These are phyloP conservation scores for Ginglymostoma cirratum DNA, from an alignment of 2,113 vertebrate species.

Conservation along the genomic window DNA sequence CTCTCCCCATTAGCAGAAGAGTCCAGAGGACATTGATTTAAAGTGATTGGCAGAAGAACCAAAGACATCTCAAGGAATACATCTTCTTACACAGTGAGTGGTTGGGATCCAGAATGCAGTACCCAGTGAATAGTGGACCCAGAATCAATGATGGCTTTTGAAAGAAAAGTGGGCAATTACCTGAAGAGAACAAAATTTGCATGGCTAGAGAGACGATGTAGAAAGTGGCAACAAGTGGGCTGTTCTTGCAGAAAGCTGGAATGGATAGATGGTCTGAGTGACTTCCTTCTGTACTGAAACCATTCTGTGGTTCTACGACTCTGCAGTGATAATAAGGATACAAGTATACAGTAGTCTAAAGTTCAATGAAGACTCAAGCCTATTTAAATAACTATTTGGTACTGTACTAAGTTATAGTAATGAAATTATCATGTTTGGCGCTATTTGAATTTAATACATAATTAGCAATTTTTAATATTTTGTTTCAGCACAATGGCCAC, in stretches of 20 bases:
- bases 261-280: neutral
- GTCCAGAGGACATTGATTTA: neutral
- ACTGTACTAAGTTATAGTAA: neutral
- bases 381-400: neutral
- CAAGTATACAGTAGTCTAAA: neutral
- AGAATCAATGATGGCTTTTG: neutral
- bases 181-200: neutral
- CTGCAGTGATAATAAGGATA: neutral
- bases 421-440: neutral
- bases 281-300: too few relatives aligned
- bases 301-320: neutral
- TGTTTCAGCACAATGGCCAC: conserved; percentile 73
- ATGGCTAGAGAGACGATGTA: neutral
- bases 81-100: neutral
- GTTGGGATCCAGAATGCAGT: neutral
- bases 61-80: neutral
- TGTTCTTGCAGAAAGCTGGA: neutral
- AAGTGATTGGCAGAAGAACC: neutral
- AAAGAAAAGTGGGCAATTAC: neutral
- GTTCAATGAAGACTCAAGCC: neutral
- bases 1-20: neutral
- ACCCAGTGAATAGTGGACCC: neutral
- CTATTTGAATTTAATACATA: neutral
- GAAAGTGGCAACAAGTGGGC: too few relatives aligned
- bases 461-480: neutral